These are phyloP conservation scores for Papilio polyxenes DNA, from an alignment of 1,140 invertebrate genomes.

Conservation along the genomic window DNA sequence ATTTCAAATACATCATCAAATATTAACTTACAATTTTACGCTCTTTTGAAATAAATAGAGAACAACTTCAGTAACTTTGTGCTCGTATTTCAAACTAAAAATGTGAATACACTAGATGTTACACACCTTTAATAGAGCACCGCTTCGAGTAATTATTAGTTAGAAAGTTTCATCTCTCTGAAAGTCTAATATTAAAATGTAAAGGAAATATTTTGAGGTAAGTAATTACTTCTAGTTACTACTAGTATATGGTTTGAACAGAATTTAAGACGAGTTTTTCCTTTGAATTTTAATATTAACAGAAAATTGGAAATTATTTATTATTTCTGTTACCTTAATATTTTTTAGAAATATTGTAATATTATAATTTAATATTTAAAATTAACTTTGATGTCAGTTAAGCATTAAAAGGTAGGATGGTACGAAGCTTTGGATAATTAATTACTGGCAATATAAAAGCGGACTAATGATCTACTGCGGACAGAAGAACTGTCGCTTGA, in stretches of 20 bases:
- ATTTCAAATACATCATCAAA: neutral
- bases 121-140: neutral
- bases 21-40: neutral
- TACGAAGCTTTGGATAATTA: no score
- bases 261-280: neutral
- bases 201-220: neutral
- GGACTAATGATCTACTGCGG: no score
- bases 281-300: neutral
- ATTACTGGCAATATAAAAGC: no score
- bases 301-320: neutral
- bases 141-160: conserved; percentile 6
- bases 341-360: neutral
- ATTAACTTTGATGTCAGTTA: no score
- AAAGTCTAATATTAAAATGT: conserved; percentile 6
- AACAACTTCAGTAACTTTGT: neutral
- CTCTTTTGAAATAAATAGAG: neutral
- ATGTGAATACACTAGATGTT: conserved; percentile 16
- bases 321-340: neutral
- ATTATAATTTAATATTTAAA: no score
- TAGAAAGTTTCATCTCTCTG: conserved; percentile 8
- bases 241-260: no score
- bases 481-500: no score
- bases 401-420: no score
- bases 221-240: neutral
- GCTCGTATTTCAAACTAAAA: neutral